These are phyloP conservation scores for Doris montereyensis DNA, from an alignment of 2,888 invertebrate species.

Conservation along the genomic window DNA sequence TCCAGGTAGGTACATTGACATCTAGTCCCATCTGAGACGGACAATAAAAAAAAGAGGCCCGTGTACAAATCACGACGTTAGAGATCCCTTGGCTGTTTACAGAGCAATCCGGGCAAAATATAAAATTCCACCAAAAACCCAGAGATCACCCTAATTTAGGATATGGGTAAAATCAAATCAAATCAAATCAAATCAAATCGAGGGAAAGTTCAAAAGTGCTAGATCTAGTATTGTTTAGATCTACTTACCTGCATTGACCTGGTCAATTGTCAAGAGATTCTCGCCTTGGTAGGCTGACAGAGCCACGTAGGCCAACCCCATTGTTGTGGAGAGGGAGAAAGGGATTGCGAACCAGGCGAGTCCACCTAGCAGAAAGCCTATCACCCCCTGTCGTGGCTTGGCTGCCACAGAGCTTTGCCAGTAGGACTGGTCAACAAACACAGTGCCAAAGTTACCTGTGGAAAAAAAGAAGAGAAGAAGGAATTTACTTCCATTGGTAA, in stretches of 20 bases:
- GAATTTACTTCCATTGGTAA: not conserved
- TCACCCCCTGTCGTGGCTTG: constrained; percentile 70
- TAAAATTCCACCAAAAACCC: too few relatives aligned
- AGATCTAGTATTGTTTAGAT: too few relatives aligned
- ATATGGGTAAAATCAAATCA: too few relatives aligned
- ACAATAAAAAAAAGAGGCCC: too few relatives aligned
- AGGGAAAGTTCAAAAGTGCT: too few relatives aligned
- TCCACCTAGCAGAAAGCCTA: constrained; percentile 71
- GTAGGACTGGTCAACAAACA: constrained; percentile 73
- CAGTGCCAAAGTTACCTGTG: constrained; percentile 72
- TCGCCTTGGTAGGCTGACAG: constrained; percentile 58
- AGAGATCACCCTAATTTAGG: too few relatives aligned
- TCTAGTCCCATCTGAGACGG: too few relatives aligned
- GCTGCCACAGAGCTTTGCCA: constrained; percentile 73
- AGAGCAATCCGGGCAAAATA: too few relatives aligned
- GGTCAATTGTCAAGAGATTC: constrained; percentile 55
- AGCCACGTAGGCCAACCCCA: constrained; percentile 70
- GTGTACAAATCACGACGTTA: too few relatives aligned
- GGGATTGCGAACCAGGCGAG: constrained; percentile 73
- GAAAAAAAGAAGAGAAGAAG: constrained; percentile 3
- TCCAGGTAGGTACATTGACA: too few relatives aligned
- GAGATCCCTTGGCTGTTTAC: too few relatives aligned
- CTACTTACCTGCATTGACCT: constrained; percentile 64
- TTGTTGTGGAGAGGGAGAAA: constrained; percentile 72
- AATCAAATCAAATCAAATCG: too few relatives aligned